Evolutionary conservation across 2,797 vertebrate genomes (phyloP).

Genomic region (Cottoperca gobio): DNA sequence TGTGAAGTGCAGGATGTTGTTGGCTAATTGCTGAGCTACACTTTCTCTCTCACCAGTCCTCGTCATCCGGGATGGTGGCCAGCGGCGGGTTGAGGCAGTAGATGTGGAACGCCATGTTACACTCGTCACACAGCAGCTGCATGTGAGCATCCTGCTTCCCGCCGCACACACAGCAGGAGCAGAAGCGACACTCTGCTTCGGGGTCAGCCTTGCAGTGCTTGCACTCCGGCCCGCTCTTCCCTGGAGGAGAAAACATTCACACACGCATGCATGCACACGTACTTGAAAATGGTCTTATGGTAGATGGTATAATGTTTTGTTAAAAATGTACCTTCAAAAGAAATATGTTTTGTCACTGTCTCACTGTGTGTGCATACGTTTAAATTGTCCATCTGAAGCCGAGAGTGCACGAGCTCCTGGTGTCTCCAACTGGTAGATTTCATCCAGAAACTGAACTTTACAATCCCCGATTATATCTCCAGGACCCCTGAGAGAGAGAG

Average conservation of each 20-base stretch:
- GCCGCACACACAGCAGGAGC: constrained; percentile 96
- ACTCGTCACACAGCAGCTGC: constrained; percentile 98
- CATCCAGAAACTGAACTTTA: constrained; percentile 94
- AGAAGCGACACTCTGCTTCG: constrained; percentile 94
- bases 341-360: neutral
- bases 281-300: neutral
- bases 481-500: constrained; percentile 84
- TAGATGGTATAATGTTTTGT: accelerated
- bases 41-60: constrained; percentile 93
- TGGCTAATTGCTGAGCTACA: constrained; percentile 19
- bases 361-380: constrained; percentile 86
- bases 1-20: constrained; percentile 14
- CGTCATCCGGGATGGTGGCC: constrained; percentile 95
- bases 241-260: constrained; percentile 71
- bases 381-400: constrained; percentile 93
- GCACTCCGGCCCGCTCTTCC: constrained; percentile 98
- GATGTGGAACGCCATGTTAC: constrained; percentile 99
- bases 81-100: constrained; percentile 98
- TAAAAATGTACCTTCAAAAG: neutral
- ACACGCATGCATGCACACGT: constrained; percentile 3
- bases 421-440: constrained; percentile 97
- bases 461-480: constrained; percentile 94
- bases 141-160: constrained; percentile 98
- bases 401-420: constrained; percentile 92
- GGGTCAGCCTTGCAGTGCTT: constrained; percentile 98